phyloP scores from a whole-genome alignment of 2,797 vertebrate genomes.

The Urocyon cinereoargenteus region DNA sequence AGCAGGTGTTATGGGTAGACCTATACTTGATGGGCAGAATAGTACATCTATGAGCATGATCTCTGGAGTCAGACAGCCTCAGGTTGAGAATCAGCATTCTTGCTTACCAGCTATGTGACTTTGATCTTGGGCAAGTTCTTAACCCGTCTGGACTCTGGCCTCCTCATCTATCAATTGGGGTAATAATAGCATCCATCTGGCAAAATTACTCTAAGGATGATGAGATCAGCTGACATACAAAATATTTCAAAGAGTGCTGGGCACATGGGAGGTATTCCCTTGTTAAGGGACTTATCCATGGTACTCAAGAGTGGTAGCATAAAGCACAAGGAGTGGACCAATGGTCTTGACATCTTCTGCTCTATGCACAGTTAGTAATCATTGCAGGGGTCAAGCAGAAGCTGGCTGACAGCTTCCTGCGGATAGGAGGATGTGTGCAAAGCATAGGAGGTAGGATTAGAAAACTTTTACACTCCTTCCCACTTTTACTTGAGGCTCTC shows the following conservation, averaged over 20 bases:
- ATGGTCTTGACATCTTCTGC: background rate
- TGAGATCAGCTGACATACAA: no score
- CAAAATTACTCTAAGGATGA: no score
- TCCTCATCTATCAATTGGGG: background rate
- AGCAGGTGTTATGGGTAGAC: no score
- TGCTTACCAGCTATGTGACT: background rate
- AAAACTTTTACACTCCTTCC: background rate
- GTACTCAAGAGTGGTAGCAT: no score
- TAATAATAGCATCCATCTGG: background rate
- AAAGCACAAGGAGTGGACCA: no score
- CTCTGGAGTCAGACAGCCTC: background rate
- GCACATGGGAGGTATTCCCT: no score
- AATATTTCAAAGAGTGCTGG: no score
- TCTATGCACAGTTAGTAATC: background rate
- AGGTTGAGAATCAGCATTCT: background rate
- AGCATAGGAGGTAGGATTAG: background rate
- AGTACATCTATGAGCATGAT: background rate
- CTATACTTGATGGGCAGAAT: background rate
- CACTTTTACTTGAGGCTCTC: background rate
- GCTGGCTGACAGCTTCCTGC: background rate
- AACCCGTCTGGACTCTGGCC: no score
- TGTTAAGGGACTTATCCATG: no score
- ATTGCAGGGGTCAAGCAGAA: background rate
- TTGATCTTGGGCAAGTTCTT: background rate
- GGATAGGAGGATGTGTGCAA: background rate